These are phyloP conservation scores for Cheiracanthium punctorium DNA, from an alignment of 2,888 invertebrate species.

Conservation along the genomic window DNA sequence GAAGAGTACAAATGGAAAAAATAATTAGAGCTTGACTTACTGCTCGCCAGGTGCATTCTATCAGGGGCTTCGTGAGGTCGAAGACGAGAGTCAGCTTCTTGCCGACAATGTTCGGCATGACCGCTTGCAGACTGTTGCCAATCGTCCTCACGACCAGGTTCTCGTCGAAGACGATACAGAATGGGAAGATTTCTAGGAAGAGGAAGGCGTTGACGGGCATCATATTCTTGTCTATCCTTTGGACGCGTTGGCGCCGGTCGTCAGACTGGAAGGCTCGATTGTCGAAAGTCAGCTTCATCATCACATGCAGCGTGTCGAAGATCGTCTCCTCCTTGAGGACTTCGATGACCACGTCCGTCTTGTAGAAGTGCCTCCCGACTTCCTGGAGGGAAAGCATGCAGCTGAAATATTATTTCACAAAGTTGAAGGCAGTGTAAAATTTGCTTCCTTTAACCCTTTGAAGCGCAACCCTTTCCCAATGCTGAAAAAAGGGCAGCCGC, in stretches of 20 bases:
- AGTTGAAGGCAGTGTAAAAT: no score
- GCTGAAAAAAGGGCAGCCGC: no score
- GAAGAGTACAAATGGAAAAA: no score
- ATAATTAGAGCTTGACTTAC: conserved; percentile 80
- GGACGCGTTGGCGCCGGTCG: conserved; percentile 41
- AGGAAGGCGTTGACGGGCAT: conserved; percentile 77
- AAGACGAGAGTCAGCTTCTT: conserved; percentile 95
- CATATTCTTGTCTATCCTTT: conserved; percentile 59
- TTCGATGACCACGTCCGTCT: conserved; percentile 95
- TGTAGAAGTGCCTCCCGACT: conserved; percentile 87
- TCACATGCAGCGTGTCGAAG: conserved; percentile 93
- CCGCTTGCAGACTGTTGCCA: conserved; percentile 85
- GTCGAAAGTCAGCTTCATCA: conserved; percentile 94
- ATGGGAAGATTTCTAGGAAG: conserved; percentile 97
- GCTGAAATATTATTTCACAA: no score
- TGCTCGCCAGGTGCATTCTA: conserved; percentile 94
- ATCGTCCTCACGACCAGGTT: conserved; percentile 92
- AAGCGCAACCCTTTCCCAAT: no score
- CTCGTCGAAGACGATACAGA: conserved; percentile 96
- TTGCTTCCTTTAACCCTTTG: no score
- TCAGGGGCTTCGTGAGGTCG: conserved; percentile 91
- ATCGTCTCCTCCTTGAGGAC: conserved; percentile 89
- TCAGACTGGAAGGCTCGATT: conserved; percentile 85
- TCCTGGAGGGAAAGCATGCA: conserved; percentile 53
- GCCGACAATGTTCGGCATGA: conserved; percentile 89